phyloP scores from a whole-genome alignment of 2,113 vertebrate genomes.

The Ameiurus melas region DNA sequence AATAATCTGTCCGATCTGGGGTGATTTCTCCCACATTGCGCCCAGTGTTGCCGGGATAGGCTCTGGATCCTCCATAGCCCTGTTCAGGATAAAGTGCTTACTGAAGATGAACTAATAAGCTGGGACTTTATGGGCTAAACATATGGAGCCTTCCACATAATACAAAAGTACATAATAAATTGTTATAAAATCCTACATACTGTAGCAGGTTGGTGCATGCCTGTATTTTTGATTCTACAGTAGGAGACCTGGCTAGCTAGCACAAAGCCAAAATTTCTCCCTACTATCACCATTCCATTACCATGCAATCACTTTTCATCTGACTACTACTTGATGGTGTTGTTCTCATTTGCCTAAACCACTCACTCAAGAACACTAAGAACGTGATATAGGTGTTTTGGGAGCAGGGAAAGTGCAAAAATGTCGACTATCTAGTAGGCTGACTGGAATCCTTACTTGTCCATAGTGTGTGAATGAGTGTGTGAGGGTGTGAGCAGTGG shows the following conservation, averaged over 20 bases:
- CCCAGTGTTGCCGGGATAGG: neutral
- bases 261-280: neutral
- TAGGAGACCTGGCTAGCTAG: neutral
- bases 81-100: neutral
- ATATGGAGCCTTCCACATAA: neutral
- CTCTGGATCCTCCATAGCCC: neutral
- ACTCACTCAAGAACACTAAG: neutral
- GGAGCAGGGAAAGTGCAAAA: neutral
- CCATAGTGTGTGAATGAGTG: too few species aligned
- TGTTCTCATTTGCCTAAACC: neutral
- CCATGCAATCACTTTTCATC: neutral
- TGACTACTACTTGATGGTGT: neutral
- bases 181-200: neutral
- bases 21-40: neutral
- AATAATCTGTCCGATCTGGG: neutral
- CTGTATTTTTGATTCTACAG: neutral
- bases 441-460: too few species aligned
- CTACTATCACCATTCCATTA: neutral
- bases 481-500: too few species aligned
- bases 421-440: neutral
- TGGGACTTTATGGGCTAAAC: neutral
- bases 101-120: neutral
- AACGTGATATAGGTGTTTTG: neutral
- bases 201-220: neutral
- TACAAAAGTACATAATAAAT: neutral